Evolutionary conservation across 2,797 vertebrate genomes (phyloP), one percentile per base, ranked within the genome.

Genomic region (Sebastes matsubarae): DNA sequence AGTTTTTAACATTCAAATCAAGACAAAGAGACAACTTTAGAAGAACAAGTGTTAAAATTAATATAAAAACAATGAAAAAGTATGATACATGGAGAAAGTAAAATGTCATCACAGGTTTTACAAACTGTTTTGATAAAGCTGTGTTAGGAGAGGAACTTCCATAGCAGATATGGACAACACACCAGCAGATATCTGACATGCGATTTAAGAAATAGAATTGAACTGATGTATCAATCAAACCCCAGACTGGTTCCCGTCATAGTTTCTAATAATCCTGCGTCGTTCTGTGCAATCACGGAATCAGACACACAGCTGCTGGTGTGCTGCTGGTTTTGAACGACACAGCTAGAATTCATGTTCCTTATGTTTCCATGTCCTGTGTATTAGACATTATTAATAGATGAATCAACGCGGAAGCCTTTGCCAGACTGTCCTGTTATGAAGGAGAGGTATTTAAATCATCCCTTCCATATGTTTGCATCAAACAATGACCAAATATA

Each of bases 401-500:
- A 59, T 74, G 38, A 8, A 38, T 67, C 42, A 57, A 68, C 32
- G 66, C 50, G 16, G 52, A 79, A 64, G 8, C n/a, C 27, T 55
- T 36, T 65, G 36, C 29, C 22, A 46, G 20, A 54, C 20, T 76
- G 52, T 59, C 38, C 7, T 27, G 38, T 68, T 63, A 32, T 59
- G 30, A 57, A 66, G 30, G 55, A 68, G 50, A 22, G 10, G 25
- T 55, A 18, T 64, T 66, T 25, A 14, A 75, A 54, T 80, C 1
- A 27, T 34, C 58, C 29, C 30, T 36, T 65, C 57, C 52, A 64
- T 52, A 78, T 29, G 63, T 84, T 72, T 83, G 12, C 60, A 72
- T 83, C 38, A 50, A 79, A 68, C 54, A 58, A 8, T 52, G 59
- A 79, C 55, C 79, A 86, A 85, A 81, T 76, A 42, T 73, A 85